Evolutionary conservation across 2,888 invertebrate genomes (phyloP), one percentile per base, ranked within the genome.

Genomic region (Campopleginae sp.): DNA sequence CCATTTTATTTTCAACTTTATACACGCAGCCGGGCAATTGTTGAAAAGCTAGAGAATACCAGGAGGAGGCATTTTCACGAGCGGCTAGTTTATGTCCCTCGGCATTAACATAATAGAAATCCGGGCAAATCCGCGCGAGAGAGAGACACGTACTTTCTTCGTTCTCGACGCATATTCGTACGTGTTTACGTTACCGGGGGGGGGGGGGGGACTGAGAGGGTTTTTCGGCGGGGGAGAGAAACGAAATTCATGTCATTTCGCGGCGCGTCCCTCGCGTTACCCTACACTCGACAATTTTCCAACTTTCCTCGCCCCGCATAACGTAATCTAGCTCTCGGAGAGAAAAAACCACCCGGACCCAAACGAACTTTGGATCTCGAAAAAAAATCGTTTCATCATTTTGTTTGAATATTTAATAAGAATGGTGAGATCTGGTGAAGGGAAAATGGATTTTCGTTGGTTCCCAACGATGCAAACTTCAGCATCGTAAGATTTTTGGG

Each of bases 31-130:
- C 42, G 51, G 33, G 23, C 44, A 71, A 77, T 54, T 54, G 65
- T 42, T 71, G 63, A 66, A 65, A 27, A 17, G 70, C 48, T 63
- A 63, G 61, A 33, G 5, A 48, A 31, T 71, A 42, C 31, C 17
- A 31, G 48, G 63, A 68, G 14, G 33, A 19, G 10, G 46, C 8
- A 51, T 54, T 66, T 38, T 27, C 23, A 68, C 65, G 54, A 48
- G 38, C 14, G 48, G 54, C 70, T 82, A 76, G 87, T 92, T 91
- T 92, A 92, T 90, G 89, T 76, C 80, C 76, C 54, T 85, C n/a
- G 74, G 86, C 90, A 91, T 92, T 92, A 92, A 91, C 91, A 91
- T 91, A 90, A 88, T 90, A 90, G 88, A 89, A 85, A 82, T 77
- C 80, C 76, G 42, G 65, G 54, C 2, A 54, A 77, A 19, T 38